These are phyloP conservation scores for Rhinichthys klamathensis DNA, from an alignment of 2,113 vertebrate genomes.

Conservation along the genomic window DNA sequence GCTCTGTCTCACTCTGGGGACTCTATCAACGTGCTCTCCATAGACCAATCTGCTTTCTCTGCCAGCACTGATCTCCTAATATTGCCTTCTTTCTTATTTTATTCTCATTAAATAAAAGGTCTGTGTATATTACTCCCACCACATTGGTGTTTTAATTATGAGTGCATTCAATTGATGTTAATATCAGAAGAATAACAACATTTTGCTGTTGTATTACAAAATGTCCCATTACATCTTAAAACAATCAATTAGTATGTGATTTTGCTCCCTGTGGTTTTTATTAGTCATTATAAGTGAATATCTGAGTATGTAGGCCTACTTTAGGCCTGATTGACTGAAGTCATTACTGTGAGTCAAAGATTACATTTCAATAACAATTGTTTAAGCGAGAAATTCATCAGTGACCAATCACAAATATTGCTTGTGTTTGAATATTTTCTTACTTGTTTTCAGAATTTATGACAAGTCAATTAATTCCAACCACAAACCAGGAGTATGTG, in stretches of 20 bases:
- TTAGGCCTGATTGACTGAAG: neutral
- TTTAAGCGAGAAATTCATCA: constrained; percentile 1
- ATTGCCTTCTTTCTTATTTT: constrained; percentile 16
- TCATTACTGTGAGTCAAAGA: neutral
- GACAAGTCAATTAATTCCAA: constrained; percentile 22
- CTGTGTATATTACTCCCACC: constrained; percentile 9
- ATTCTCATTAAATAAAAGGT: constrained; percentile 30
- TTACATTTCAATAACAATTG: constrained; percentile 4
- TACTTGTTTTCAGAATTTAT: neutral
- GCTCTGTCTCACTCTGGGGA: neutral
- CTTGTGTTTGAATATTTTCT: neutral
- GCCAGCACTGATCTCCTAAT: constrained; percentile 12
- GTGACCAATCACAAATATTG: neutral
- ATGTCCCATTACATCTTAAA: constrained; percentile 19
- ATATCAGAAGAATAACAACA: constrained; percentile 11
- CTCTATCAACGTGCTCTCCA: neutral
- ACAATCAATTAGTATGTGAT: constrained; percentile 6
- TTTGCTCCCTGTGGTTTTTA: neutral
- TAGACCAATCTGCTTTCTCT: constrained; percentile 15
- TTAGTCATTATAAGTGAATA: neutral
- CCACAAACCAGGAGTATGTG: neutral
- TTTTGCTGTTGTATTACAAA: constrained; percentile 2
- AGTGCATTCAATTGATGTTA: neutral
- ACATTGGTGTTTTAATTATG: neutral
- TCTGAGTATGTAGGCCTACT: neutral